A percentile compares a stretch with the other conserved stretches of the same genome.
Conservation (phyloP, 2,888 invertebrate genomes). For the Craniophora ligustri region DNA sequence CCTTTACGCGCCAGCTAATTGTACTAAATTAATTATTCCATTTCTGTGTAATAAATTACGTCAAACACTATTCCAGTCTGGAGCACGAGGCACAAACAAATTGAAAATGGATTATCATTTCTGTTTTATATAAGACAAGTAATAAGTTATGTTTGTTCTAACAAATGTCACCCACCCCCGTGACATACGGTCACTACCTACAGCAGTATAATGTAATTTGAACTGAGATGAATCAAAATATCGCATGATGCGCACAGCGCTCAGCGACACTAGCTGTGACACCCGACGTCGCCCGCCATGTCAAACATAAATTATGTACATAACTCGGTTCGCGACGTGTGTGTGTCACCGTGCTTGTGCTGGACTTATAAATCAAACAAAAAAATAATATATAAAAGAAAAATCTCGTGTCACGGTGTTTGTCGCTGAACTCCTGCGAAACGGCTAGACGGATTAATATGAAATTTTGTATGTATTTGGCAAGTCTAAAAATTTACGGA, state of each 20-base stretch:
- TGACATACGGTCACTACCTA: too few species aligned
- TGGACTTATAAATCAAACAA: too few species aligned
- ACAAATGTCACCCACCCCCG: too few species aligned
- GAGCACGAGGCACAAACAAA: background rate
- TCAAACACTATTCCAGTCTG: background rate
- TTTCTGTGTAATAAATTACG: background rate
- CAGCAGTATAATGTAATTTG: too few species aligned
- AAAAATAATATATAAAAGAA: too few species aligned
- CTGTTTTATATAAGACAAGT: too few species aligned
- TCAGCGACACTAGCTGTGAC: background rate
- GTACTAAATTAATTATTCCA: constrained; percentile 7
- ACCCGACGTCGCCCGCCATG: background rate
- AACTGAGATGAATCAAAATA: background rate
- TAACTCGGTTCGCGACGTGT: background rate
- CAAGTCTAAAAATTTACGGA: too few species aligned
- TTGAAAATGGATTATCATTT: background rate
- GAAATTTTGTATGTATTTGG: too few species aligned
- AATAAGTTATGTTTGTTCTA: too few species aligned
- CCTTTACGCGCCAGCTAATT: background rate
- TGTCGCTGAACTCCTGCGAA: too few species aligned
- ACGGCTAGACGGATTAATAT: too few species aligned
- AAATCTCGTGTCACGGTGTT: too few species aligned
- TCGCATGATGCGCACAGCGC: background rate
- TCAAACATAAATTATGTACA: constrained; percentile 4
- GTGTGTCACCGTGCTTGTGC: background rate